phyloP scores from a whole-genome alignment of 2,797 vertebrate species.

The Mycteria americana region DNA sequence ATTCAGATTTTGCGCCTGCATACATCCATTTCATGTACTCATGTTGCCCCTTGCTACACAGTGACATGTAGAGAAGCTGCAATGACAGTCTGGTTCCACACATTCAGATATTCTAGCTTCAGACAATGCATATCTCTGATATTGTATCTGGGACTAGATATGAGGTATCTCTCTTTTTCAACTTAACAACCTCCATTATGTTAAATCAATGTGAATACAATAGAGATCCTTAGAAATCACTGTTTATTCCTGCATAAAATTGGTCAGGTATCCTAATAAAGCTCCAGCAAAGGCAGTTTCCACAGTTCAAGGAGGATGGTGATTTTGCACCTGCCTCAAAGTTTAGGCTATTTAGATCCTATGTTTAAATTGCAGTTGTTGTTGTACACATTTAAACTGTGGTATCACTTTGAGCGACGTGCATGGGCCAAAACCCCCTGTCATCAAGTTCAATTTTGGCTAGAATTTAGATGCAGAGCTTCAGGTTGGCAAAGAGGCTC shows the following conservation, averaged over 20 bases:
- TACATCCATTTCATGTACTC: background rate
- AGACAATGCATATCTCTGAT: fast-evolving
- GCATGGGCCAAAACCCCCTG: background rate
- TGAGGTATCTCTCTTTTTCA: background rate
- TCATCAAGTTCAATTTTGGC: background rate
- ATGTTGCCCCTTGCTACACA: background rate
- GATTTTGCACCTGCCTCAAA: background rate
- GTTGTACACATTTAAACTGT: background rate
- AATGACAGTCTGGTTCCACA: background rate
- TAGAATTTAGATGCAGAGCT: background rate
- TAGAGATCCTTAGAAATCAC: background rate
- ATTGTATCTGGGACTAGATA: background rate
- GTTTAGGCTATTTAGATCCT: background rate
- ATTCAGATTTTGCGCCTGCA: background rate
- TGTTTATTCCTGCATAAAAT: background rate
- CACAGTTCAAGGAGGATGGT: background rate
- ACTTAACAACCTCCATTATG: background rate
- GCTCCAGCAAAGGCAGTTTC: background rate
- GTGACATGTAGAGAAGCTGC: background rate
- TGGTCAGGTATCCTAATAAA: background rate
- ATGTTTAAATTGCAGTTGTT: background rate
- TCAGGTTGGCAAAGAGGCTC: background rate
- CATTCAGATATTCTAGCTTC: background rate
- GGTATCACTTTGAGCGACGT: background rate
- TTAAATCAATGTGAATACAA: background rate